phyloP scores from a whole-genome alignment of 2,888 invertebrate genomes.

The Phlogophora meticulosa region DNA sequence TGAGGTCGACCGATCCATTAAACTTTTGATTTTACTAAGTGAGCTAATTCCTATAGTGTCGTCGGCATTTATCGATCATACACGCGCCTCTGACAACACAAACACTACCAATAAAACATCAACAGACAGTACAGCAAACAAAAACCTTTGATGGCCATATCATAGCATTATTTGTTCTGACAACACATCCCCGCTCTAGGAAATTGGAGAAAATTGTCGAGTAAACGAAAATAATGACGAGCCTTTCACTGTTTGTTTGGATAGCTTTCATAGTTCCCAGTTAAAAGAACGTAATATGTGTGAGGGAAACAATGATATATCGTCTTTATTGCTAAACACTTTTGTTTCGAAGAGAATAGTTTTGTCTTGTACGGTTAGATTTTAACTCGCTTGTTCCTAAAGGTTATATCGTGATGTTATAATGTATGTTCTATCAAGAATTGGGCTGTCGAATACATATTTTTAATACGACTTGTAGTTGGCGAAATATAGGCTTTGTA shows the following conservation, averaged over 20 bases:
- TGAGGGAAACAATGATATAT: conserved; percentile 35
- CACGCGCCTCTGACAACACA: not conserved
- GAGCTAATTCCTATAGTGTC: not conserved
- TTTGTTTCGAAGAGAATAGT: conserved; percentile 34
- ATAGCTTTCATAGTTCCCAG: conserved; percentile 32
- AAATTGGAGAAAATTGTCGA: conserved; percentile 54
- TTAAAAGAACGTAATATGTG: conserved; percentile 20
- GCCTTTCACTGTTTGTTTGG: conserved; percentile 19
- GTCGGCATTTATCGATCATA: not conserved
- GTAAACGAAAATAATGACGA: conserved; percentile 33
- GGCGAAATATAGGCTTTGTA: too few relatives aligned
- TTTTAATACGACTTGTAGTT: too few relatives aligned
- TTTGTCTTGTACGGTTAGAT: too few relatives aligned
- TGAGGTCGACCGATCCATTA: too few relatives aligned
- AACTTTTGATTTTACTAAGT: too few relatives aligned
- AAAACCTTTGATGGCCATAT: conserved; percentile 34
- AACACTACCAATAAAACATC: conserved; percentile 18
- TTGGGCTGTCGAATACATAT: too few relatives aligned
- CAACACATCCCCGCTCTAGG: conserved; percentile 21
- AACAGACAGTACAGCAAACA: conserved; percentile 24
- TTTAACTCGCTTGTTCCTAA: too few relatives aligned
- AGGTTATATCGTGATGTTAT: too few relatives aligned
- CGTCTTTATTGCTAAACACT: not conserved
- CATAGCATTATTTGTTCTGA: conserved; percentile 46
- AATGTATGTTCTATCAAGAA: too few relatives aligned